Conservation (phyloP, 2,888 invertebrate genomes). For the Blomia tropicalis region DNA sequence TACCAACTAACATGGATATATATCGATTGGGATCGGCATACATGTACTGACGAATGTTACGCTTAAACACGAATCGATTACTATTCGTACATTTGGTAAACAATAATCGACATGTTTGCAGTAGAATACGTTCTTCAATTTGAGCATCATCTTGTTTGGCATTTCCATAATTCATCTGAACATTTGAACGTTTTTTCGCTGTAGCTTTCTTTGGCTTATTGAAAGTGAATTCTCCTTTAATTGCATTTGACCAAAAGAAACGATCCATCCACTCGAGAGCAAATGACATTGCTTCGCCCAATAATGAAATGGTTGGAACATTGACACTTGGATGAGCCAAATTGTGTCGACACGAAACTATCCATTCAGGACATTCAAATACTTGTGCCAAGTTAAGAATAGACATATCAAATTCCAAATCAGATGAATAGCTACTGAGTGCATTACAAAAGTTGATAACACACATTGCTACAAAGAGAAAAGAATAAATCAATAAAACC, state of each 20-base stretch:
- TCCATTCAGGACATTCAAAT: conserved; percentile 6
- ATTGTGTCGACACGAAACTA: background rate
- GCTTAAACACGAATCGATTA: background rate
- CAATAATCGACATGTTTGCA: background rate
- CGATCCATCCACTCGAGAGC: conserved; percentile 10
- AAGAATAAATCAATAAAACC: too few species aligned
- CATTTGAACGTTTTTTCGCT: background rate
- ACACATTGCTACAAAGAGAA: conserved; percentile 4
- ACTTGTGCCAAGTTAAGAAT: background rate
- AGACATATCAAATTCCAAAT: background rate
- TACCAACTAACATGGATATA: background rate
- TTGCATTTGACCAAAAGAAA: conserved; percentile 4
- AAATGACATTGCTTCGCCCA: background rate
- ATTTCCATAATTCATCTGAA: background rate
- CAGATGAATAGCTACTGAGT: background rate
- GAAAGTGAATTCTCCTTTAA: background rate
- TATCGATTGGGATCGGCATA: background rate
- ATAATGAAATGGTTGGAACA: background rate
- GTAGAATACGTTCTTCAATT: background rate
- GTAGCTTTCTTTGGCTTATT: background rate
- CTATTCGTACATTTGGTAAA: background rate
- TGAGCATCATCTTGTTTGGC: background rate
- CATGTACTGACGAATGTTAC: background rate
- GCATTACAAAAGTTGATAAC: conserved; percentile 12
- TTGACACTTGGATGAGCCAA: background rate